A percentile compares a stretch with the other conserved stretches of the same genome.
phyloP scores from a whole-genome alignment of 2,113 vertebrate species.

The Rhea pennata region DNA sequence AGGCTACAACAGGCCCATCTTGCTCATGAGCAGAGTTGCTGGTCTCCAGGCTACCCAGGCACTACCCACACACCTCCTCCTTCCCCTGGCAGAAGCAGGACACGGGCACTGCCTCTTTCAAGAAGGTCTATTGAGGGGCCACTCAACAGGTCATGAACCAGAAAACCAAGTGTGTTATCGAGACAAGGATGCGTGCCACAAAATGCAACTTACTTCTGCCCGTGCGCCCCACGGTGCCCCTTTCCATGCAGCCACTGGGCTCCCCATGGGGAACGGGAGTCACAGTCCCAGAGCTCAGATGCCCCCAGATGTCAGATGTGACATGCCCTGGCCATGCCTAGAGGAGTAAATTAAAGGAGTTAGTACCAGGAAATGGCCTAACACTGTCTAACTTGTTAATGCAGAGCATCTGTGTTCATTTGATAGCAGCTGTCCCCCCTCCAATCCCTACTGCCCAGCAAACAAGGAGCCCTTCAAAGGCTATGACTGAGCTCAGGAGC shows the following conservation, averaged over 20 bases:
- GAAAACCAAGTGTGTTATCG: rapidly evolving
- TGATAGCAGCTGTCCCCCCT: background rate
- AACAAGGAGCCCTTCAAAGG: background rate
- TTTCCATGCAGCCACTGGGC: too few species aligned
- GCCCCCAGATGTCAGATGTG: background rate
- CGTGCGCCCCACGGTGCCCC: too few species aligned
- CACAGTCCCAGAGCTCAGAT: too few species aligned
- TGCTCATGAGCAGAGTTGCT: too few species aligned
- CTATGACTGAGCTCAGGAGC: background rate
- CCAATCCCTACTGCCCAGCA: background rate
- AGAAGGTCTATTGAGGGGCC: background rate
- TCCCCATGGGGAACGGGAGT: too few species aligned
- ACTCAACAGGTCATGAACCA: rapidly evolving
- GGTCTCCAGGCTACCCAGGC: background rate
- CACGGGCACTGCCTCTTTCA: too few species aligned
- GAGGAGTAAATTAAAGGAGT: background rate
- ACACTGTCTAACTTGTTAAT: background rate
- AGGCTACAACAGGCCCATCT: background rate
- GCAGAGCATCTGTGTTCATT: background rate
- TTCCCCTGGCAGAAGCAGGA: too few species aligned
- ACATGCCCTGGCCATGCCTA: background rate
- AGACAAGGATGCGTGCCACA: background rate
- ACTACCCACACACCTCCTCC: background rate
- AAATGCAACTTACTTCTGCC: background rate
- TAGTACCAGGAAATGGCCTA: background rate